Conservation (phyloP, 2,888 invertebrate species). For the Malacosoma neustria region DNA sequence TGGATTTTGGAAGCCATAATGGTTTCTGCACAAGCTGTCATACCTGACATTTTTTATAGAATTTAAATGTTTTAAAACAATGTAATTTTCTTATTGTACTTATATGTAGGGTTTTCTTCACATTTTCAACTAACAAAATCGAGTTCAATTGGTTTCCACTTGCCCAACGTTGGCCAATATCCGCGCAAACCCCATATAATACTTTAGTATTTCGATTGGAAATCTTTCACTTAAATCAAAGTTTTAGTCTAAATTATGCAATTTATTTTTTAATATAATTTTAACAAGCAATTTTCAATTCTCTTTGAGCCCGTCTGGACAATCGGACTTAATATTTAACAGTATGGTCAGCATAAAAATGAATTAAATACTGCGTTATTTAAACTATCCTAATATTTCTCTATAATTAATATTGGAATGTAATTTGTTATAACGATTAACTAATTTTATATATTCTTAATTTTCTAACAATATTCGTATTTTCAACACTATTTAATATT, state of each 20-base stretch:
- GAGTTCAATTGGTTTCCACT: too few relatives aligned
- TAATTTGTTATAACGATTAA: too few relatives aligned
- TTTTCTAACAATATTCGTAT: too few relatives aligned
- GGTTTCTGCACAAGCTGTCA: conserved; percentile 2
- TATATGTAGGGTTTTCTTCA: neutral
- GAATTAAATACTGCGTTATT: neutral
- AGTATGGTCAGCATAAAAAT: neutral
- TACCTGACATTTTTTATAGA: conserved; percentile 4
- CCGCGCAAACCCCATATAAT: conserved; percentile 19
- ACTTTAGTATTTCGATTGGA: conserved; percentile 28
- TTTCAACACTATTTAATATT: too few relatives aligned
- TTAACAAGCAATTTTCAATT: conserved; percentile 58
- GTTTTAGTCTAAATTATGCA: conserved; percentile 44
- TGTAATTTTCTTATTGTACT: too few relatives aligned
- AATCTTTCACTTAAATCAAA: conserved; percentile 12
- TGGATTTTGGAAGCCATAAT: too few relatives aligned
- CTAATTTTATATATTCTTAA: too few relatives aligned
- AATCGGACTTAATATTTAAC: conserved; percentile 19
- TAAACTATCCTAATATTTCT: neutral
- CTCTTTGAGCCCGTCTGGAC: conserved; percentile 33
- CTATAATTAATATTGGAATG: neutral
- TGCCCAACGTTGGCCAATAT: conserved; percentile 9
- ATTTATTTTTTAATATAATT: conserved; percentile 52
- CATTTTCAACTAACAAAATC: conserved; percentile 10
- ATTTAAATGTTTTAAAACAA: too few relatives aligned